Percentiles rank a stretch among this genome's conserved stretches.
Conservation (phyloP, 64 coral and sea anemone genomes). For the Actinia tenebrosa region DNA sequence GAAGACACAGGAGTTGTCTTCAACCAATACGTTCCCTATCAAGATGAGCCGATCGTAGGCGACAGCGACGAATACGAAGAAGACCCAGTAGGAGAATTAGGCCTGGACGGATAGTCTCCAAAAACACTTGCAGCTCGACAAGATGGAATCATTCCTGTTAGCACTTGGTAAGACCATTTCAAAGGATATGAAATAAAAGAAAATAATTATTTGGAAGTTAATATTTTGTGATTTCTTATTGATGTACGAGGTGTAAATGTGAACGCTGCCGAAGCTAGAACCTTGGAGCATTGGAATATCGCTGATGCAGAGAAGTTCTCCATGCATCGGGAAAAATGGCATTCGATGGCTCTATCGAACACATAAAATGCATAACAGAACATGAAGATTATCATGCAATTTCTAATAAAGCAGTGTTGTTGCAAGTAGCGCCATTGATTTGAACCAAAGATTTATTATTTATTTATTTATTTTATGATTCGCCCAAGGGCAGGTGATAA, state of each 20-base stretch:
- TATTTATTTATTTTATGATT: too few relatives aligned
- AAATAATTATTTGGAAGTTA: neutral
- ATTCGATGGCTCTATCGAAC: constrained; percentile 53
- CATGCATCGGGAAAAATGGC: constrained; percentile 15
- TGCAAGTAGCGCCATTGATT: constrained; percentile 28
- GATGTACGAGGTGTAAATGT: constrained; percentile 45
- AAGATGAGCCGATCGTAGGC: neutral
- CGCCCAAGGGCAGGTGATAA: too few relatives aligned
- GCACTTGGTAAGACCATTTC: neutral
- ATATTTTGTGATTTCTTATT: neutral
- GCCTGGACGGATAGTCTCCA: neutral
- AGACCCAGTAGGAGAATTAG: neutral
- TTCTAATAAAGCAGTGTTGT: constrained; percentile 38
- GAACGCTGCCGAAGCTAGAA: constrained; percentile 25
- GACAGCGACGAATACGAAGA: neutral
- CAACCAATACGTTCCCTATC: neutral
- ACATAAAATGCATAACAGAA: constrained; percentile 28
- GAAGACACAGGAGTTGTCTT: neutral
- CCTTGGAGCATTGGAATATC: constrained; percentile 42
- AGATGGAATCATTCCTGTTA: neutral
- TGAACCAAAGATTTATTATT: too few relatives aligned
- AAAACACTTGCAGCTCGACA: neutral
- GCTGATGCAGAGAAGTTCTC: constrained; percentile 39
- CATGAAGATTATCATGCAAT: constrained; percentile 43
- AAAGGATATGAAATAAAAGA: neutral